Conservation (phyloP, 2,113 vertebrate species). For the Pogona vitticeps region DNA sequence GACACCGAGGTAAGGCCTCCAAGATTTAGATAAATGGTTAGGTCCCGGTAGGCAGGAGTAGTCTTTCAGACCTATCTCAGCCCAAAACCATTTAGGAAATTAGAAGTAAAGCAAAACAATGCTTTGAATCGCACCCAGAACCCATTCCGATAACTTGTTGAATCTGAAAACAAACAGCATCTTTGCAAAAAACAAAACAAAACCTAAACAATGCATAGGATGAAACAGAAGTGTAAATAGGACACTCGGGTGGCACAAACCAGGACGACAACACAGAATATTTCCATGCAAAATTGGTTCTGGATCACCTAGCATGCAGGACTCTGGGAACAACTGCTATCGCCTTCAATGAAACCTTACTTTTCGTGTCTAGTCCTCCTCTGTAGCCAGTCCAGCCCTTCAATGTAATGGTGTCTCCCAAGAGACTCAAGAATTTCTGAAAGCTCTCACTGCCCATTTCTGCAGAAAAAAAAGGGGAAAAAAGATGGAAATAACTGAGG, state of each 20-base stretch:
- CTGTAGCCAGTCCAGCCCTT: conserved; percentile 98
- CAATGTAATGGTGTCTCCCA: conserved; percentile 90
- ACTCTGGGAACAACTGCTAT: not conserved
- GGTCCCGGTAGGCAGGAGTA: no score
- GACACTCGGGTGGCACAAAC: not conserved
- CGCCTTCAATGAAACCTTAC: conserved; percentile 75
- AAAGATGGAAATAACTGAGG: not conserved
- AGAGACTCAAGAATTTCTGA: conserved; percentile 89
- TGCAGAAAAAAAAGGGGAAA: conserved; percentile 54
- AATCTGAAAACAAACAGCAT: not conserved
- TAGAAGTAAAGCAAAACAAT: no score
- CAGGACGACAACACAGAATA: not conserved
- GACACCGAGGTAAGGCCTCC: no score
- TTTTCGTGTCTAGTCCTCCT: conserved; percentile 97
- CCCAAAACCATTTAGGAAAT: no score
- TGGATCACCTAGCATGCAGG: no score
- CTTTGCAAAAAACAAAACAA: not conserved
- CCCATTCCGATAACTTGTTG: no score
- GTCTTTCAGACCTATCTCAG: no score
- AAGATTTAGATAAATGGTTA: no score
- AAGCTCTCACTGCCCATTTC: conserved; percentile 93
- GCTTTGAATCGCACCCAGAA: no score
- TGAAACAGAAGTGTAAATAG: not conserved
- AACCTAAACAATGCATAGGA: not conserved
- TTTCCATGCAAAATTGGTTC: not conserved